Evolutionary conservation across 2,113 vertebrate genomes (phyloP), one percentile per base, ranked within the genome.

Genomic region (Alectura lathami): DNA sequence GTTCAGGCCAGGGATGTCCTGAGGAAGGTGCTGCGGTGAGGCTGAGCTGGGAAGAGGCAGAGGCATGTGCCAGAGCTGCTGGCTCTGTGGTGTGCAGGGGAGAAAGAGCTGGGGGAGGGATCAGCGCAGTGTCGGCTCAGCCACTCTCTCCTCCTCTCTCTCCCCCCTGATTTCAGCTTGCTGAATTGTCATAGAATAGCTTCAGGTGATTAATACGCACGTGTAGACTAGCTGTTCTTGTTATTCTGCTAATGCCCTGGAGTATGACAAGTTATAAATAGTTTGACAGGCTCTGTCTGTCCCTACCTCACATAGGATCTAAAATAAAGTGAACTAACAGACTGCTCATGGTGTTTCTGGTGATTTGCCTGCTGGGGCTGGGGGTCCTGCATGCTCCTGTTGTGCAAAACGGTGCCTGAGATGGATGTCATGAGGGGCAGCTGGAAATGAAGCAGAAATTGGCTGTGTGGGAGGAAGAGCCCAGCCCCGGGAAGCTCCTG

Each of bases 211-310:
- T 64, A 80, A 62, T 74, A 62, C 0, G 0, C 62, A 76, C 3
- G 0, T 42, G 29, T 74, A 67, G 21, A 48, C 47, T 73, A 68
- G 40, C 70, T 91, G 29, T 53, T 91, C 73, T 87, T 82, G 13
- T 84, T 91, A 63, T 56, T 84, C 70, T 42, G 34, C 70, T 79
- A 60, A 4, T 56, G 53, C 36, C 23, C 53, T 48, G 57, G 32
- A 91, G 53, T 82, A 64, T n/a, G 53, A 64, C 66, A 92, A 84
- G 62, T 57, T 82, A 26, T 63, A 59, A 82, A 82, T 56, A 89
- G 66, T 50, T 62, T 47, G 84, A 72, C 48, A 82, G 78, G 81
- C 76, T 87, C 67, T 83, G 34, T 64, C 74, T 86, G 40, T 89
- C 75, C 85, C 82, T 94, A 53, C 70, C 84, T 96, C 53, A 24